Conservation (phyloP, 2,888 invertebrate genomes). For the Cloeon dipterum region DNA sequence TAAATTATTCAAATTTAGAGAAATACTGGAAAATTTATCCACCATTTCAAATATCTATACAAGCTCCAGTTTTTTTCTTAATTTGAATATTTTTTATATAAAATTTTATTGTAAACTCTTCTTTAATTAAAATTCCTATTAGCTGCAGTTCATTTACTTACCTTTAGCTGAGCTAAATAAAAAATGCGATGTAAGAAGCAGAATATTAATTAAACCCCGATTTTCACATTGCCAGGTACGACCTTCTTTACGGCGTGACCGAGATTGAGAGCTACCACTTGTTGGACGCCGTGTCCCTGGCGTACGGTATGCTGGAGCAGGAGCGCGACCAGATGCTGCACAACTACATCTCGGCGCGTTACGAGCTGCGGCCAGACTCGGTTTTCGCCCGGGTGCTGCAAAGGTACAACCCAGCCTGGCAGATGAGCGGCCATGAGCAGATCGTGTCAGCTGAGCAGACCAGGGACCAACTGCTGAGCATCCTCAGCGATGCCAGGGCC, state of each 20-base stretch:
- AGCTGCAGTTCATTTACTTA: too few relatives aligned
- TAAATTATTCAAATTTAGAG: too few relatives aligned
- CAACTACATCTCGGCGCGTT: constrained; percentile 54
- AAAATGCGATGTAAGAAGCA: too few relatives aligned
- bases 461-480: constrained; percentile 61
- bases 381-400: constrained; percentile 20
- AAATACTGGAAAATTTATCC: too few relatives aligned
- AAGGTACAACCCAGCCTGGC: constrained; percentile 21
- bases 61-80: too few relatives aligned
- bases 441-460: constrained; percentile 31
- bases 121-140: too few relatives aligned
- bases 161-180: too few relatives aligned
- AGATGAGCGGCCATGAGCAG: constrained; percentile 16
- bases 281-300: constrained; percentile 43
- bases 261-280: constrained; percentile 60
- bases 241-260: constrained; percentile 66
- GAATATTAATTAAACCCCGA: too few relatives aligned
- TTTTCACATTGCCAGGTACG: too few relatives aligned
- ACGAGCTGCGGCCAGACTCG: constrained; percentile 47
- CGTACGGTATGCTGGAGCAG: constrained; percentile 48
- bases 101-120: too few relatives aligned
- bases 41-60: too few relatives aligned
- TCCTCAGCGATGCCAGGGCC: constrained; percentile 72
- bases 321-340: constrained; percentile 52
- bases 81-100: too few relatives aligned